phyloP scores from a whole-genome alignment of 2,888 invertebrate species.

The Chloroclystis v-ata region DNA sequence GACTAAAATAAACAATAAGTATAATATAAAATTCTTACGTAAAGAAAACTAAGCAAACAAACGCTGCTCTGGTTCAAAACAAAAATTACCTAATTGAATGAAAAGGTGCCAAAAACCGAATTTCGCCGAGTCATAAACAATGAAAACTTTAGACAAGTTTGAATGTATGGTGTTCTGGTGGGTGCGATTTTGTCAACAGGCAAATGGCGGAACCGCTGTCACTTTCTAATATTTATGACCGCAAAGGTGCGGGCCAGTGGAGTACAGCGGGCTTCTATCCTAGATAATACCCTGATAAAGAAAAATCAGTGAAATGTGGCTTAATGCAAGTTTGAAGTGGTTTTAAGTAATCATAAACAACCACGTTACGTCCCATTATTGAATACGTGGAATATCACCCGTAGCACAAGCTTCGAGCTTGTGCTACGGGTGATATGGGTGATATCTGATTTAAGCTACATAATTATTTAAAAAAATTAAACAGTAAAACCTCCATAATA shows the following conservation, averaged over 20 bases:
- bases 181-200: conserved; percentile 74
- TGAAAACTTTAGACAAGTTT: conserved; percentile 70
- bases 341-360: too few relatives aligned
- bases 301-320: too few relatives aligned
- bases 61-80: conserved; percentile 5
- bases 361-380: too few relatives aligned
- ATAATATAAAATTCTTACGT: too few relatives aligned
- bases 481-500: not conserved
- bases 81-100: conserved; percentile 20
- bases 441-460: too few relatives aligned
- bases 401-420: too few relatives aligned
- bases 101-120: conserved; percentile 30
- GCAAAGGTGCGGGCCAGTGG: conserved; percentile 21
- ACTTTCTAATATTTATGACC: conserved; percentile 67
- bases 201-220: conserved; percentile 72
- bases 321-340: too few relatives aligned
- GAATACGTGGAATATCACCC: too few relatives aligned
- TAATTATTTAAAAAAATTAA: not conserved
- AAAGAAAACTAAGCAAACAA: not conserved
- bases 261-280: not conserved
- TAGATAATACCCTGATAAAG: too few relatives aligned
- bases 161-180: conserved; percentile 71
- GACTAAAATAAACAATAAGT: too few relatives aligned
- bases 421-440: too few relatives aligned
- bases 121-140: conserved; percentile 54